Conservation (phyloP, 2,888 invertebrate genomes). For the Agrotis ipsilon region DNA sequence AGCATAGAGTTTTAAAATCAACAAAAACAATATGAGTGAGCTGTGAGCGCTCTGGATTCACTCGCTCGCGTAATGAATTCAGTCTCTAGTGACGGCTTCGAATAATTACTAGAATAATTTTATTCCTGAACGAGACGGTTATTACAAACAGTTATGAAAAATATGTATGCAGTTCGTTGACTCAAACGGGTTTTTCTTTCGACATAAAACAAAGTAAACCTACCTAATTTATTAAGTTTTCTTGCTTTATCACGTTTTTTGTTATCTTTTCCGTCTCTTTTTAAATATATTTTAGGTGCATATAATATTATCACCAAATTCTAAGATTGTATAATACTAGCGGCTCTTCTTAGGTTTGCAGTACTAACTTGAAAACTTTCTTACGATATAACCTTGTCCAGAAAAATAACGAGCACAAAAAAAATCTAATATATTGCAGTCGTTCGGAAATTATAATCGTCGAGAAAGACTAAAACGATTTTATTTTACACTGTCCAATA, state of each 20-base stretch:
- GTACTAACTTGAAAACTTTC: no score
- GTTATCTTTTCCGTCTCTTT: no score
- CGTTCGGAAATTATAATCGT: no score
- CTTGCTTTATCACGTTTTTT: not conserved
- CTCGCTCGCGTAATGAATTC: conserved; percentile 18
- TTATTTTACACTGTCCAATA: not conserved
- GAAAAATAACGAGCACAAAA: no score
- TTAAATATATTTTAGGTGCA: no score
- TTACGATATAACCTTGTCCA: no score
- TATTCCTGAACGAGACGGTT: not conserved
- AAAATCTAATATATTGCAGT: no score
- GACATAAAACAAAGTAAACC: conserved; percentile 19
- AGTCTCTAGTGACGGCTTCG: conserved; percentile 13
- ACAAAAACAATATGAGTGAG: not conserved
- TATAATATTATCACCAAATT: no score
- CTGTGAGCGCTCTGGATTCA: not conserved
- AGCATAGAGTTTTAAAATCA: not conserved
- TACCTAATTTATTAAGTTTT: conserved; percentile 19
- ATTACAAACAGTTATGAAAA: conserved; percentile 5
- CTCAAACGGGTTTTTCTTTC: not conserved
- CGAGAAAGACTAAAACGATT: no score
- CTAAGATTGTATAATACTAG: no score
- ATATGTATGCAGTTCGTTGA: conserved; percentile 11
- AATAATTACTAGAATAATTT: conserved; percentile 38
- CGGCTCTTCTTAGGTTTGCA: no score